These are phyloP conservation scores for Cryptomyrus ogoouensis DNA, from an alignment of 2,113 vertebrate species.

Conservation along the genomic window DNA sequence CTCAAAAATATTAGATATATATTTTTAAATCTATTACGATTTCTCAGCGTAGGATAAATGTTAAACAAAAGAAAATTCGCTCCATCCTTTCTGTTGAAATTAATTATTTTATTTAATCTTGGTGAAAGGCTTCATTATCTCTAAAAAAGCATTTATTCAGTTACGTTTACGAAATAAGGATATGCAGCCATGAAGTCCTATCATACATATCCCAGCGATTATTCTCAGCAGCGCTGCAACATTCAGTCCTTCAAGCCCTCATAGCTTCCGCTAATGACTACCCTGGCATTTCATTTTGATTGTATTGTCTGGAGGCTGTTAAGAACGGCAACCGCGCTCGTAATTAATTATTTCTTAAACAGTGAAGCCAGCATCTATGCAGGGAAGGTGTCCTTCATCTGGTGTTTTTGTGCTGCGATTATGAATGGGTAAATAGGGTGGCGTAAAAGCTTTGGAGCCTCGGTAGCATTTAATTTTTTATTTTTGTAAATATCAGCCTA, in stretches of 20 bases:
- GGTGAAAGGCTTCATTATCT: not conserved
- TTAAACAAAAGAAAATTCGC: not conserved
- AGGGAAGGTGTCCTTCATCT: constrained; percentile 12
- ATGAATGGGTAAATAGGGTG: not conserved
- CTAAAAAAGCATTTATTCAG: not conserved
- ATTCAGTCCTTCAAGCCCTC: not conserved
- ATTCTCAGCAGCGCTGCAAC: not conserved
- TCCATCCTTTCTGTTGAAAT: not conserved
- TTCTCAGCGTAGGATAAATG: not conserved
- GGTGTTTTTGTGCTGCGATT: constrained; percentile 3
- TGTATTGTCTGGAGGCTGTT: constrained; percentile 8
- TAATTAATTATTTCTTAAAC: constrained; percentile 16
- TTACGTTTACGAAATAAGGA: not conserved
- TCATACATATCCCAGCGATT: not conserved
- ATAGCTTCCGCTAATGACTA: constrained; percentile 1
- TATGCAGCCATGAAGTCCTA: not conserved
- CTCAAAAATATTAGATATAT: not conserved
- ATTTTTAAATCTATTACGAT: not conserved
- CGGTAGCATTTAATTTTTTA: not conserved
- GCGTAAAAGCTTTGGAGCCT: not conserved
- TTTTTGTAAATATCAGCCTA: not conserved
- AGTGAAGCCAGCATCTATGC: not conserved
- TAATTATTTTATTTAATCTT: not conserved
- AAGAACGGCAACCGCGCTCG: not conserved
- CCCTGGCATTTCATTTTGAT: constrained; percentile 6